These are phyloP conservation scores for Flexamia atlantica DNA, from an alignment of 2,888 invertebrate genomes.

Conservation along the genomic window DNA sequence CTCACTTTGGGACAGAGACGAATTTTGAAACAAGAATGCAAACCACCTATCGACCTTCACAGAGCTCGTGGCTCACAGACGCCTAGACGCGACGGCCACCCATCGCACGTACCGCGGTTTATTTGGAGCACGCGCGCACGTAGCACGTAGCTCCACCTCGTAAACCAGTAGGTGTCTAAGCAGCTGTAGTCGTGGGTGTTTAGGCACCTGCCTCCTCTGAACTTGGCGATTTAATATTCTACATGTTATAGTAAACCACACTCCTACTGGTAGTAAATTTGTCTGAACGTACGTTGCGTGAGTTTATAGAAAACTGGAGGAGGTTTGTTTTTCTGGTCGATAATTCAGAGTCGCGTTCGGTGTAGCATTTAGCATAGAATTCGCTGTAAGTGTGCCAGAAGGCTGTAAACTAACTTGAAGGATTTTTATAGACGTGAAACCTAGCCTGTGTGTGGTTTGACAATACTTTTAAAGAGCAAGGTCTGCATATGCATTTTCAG, in stretches of 20 bases:
- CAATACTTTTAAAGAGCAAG: too few species aligned
- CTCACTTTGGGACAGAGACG: too few species aligned
- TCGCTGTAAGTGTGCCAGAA: too few species aligned
- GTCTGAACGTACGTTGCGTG: constrained; percentile 1
- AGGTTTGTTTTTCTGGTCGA: neutral
- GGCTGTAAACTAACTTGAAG: too few species aligned
- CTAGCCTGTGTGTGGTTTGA: too few species aligned
- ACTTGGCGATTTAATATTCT: constrained; percentile 34
- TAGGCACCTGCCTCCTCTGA: constrained; percentile 17
- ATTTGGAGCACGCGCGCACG: constrained; percentile 28
- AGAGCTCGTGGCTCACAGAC: neutral
- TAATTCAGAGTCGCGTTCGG: neutral
- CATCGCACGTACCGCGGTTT: constrained; percentile 27
- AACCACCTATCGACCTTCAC: too few species aligned
- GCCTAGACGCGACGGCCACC: neutral
- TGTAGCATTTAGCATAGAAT: neutral
- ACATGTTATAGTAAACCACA: constrained; percentile 1
- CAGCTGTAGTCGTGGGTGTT: constrained; percentile 36
- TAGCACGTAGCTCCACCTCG: constrained; percentile 9
- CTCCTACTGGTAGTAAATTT: constrained; percentile 8
- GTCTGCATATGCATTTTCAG: too few species aligned
- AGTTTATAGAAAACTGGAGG: neutral
- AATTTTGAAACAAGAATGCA: too few species aligned
- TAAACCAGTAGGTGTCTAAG: constrained; percentile 40
- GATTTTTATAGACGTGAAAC: too few species aligned